A percentile compares a stretch with the other conserved stretches of the same genome.
Evolutionary conservation across 2,113 vertebrate species (phyloP).

Genomic region (Craseonycteris thonglongyai): DNA sequence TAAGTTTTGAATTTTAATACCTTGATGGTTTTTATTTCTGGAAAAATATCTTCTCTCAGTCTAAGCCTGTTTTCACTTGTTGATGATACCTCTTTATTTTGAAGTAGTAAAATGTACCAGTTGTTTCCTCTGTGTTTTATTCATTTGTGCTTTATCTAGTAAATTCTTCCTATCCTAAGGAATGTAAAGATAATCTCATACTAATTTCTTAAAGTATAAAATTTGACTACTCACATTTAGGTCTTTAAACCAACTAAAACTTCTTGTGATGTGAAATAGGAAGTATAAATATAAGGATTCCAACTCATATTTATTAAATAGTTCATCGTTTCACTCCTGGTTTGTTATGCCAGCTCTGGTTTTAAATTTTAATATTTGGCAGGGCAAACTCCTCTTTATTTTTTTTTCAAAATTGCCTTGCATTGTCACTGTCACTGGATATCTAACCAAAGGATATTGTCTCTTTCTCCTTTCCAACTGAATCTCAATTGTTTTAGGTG

Average conservation of each 20-base stretch:
- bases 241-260: neutral
- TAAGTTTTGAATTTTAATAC: neutral
- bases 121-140: constrained; percentile 9
- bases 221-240: neutral
- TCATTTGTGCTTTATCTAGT: neutral
- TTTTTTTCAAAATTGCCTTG: constrained; percentile 26
- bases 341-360: neutral
- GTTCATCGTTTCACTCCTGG: neutral
- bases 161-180: neutral
- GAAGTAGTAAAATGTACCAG: neutral
- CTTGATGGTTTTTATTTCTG: neutral
- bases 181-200: neutral
- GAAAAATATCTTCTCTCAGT: neutral
- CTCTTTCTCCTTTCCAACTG: neutral
- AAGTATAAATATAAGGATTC: neutral
- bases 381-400: neutral
- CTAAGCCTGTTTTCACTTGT: neutral
- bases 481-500: neutral
- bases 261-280: neutral
- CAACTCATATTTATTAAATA: neutral
- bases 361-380: constrained; percentile 18
- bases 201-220: neutral
- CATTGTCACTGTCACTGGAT: neutral
- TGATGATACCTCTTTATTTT: constrained; percentile 4
- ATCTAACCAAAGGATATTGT: neutral